Evolutionary conservation across 1,140 invertebrate species (phyloP), one percentile per base, ranked within the genome.

Genomic region (Rhyzopertha dominica): DNA sequence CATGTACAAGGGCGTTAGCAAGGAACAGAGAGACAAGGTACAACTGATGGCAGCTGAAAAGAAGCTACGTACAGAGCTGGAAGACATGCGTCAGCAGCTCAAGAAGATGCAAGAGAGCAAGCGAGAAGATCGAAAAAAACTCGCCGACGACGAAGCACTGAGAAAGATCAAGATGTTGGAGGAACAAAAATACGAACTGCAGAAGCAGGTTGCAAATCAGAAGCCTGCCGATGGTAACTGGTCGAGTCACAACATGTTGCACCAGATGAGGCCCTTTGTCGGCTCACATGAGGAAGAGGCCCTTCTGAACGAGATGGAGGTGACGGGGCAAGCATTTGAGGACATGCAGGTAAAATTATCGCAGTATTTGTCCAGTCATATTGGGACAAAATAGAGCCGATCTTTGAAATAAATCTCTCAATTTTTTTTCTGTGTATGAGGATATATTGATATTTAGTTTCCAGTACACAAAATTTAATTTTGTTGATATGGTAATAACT

Each of bases 291-390:
- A 98, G 67, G 96, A 99, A 69, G 95, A 98, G 66, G 93, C 94
- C 1, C 71, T 99, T 37, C 72, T 98, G 3, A 97, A 94, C 63
- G 97, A 99, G 70, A 97, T 99, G 90, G 97, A 99, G 68, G 93
- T 98, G 1, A 99, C 95, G 0, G 95, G 95, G 0, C 94, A 97
- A 70, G 96, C 96, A 0, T 98, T 97, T 66, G 95, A 99, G 71
- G 95, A 98, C 62, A 97, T 98, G 93, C 95, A 98, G 69, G 63
- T 59, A 45, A 44, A 10, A 41, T 38, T 17, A 36, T n/a, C n/a
- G n/a, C n/a, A 8, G n/a, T 26, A n/a, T 26, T 26, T n/a, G n/a
- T n/a, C n/a, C n/a, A n/a, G n/a, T n/a, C n/a, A n/a, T n/a, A n/a
- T n/a, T n/a, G n/a, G n/a, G n/a, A n/a, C n/a, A n/a, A n/a, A n/a